Conservation (phyloP, 2,113 vertebrate genomes). For the Neolamprologus ventralis region DNA sequence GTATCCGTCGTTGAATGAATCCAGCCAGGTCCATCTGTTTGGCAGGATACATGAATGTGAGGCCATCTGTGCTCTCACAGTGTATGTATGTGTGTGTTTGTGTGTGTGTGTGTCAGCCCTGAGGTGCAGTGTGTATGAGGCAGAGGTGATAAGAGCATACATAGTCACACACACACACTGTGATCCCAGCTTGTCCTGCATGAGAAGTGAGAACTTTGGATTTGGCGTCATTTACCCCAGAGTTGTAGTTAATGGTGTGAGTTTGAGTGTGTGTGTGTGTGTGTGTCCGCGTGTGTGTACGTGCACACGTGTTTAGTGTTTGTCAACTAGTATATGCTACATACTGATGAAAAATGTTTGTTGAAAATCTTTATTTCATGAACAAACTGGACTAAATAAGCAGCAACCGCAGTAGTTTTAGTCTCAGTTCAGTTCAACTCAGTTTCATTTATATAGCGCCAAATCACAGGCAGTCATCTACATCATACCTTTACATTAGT, state of each 20-base stretch:
- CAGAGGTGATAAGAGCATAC: conserved; percentile 58
- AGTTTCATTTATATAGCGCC: not conserved
- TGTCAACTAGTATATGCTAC: not conserved
- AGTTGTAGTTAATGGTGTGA: conserved; percentile 14
- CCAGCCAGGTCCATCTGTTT: conserved; percentile 91
- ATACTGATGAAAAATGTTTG: not conserved
- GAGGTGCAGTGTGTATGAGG: conserved; percentile 53
- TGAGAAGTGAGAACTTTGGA: conserved; percentile 38
- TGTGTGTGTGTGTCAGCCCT: conserved; percentile 28
- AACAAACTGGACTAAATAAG: not conserved
- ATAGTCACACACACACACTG: conserved; percentile 41
- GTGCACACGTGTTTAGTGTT: not conserved
- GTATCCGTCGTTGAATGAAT: conserved; percentile 84
- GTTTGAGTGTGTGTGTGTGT: not conserved
- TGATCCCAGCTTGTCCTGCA: conserved; percentile 41
- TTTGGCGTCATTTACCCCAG: not conserved
- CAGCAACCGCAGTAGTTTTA: not conserved
- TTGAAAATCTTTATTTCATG: not conserved
- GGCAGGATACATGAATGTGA: conserved; percentile 90
- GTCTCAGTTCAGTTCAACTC: not conserved
- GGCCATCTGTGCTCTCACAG: conserved; percentile 89
- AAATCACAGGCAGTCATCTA: not conserved
- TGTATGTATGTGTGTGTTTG: conserved; percentile 20
- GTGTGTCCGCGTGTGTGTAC: not conserved
- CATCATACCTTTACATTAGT: not conserved